These are phyloP conservation scores for Drosophila sproati DNA, from an alignment of 1,140 invertebrate genomes.

Conservation along the genomic window DNA sequence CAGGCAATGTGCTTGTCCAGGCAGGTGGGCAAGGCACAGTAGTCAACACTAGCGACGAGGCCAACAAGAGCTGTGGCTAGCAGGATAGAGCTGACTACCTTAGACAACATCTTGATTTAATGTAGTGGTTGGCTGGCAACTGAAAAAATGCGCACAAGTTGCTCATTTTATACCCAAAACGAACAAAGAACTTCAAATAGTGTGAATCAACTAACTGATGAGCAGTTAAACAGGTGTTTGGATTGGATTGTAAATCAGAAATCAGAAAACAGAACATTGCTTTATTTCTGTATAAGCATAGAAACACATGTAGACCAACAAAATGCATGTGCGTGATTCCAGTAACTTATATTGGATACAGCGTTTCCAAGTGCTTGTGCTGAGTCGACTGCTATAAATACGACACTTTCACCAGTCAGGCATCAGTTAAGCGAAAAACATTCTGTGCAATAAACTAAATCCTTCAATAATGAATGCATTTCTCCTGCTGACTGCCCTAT, in stretches of 20 bases:
- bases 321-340: neutral
- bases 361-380: no score
- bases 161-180: constrained; percentile 14
- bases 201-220: neutral
- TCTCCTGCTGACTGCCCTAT: constrained; percentile 2
- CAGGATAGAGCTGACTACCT: constrained; percentile 2
- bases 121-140: constrained; percentile 7
- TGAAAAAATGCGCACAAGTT: neutral
- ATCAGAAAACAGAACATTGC: constrained; percentile 2
- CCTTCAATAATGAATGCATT: neutral
- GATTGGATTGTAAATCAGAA: constrained; percentile 1
- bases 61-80: constrained; percentile 3
- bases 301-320: neutral
- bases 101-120: neutral
- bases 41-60: constrained; percentile 30
- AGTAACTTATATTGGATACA: no score
- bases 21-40: constrained; percentile 67
- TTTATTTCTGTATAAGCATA: constrained; percentile 7
- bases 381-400: constrained; percentile 1
- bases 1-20: constrained; percentile 72
- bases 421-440: constrained; percentile 1
- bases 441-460: constrained; percentile 1
- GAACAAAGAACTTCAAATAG: neutral
- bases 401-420: neutral
- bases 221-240: constrained; percentile 6